Percentiles rank a stretch among this genome's conserved stretches.
Evolutionary conservation across 2,113 vertebrate genomes (phyloP).

Genomic region (Reinhardtius hippoglossoides): DNA sequence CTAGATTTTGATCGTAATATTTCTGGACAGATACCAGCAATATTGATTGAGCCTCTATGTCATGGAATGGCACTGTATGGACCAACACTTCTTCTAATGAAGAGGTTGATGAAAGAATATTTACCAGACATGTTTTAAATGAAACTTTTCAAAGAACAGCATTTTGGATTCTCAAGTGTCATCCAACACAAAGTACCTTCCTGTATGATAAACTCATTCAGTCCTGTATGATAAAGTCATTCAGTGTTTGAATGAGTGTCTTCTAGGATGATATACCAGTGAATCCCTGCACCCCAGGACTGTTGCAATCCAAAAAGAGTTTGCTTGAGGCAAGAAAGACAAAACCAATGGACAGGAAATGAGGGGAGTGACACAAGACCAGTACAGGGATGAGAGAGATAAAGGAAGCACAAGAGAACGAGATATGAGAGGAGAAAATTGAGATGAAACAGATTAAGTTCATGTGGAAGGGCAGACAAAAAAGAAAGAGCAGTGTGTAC

Average conservation of each 20-base stretch:
- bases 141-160: no score
- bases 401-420: constrained; percentile 33
- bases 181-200: no score
- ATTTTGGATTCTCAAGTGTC: no score
- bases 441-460: constrained; percentile 50
- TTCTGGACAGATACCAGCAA: not conserved
- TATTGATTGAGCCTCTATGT: not conserved
- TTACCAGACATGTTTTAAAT: no score
- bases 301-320: constrained; percentile 26
- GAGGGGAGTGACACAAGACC: constrained; percentile 30
- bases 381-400: constrained; percentile 44
- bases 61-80: not conserved
- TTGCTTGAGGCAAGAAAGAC: constrained; percentile 42
- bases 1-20: not conserved
- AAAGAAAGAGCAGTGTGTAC: constrained; percentile 7
- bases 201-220: constrained; percentile 6
- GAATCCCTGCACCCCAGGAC: constrained; percentile 32
- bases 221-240: constrained; percentile 13
- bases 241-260: constrained; percentile 50
- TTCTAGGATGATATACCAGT: constrained; percentile 54
- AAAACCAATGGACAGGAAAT: constrained; percentile 47
- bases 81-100: not conserved
- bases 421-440: constrained; percentile 32
- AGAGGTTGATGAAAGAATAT: not conserved
- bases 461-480: constrained; percentile 21